Conservation (phyloP, 1,140 invertebrate species). For the Brachionus manjavacas region DNA sequence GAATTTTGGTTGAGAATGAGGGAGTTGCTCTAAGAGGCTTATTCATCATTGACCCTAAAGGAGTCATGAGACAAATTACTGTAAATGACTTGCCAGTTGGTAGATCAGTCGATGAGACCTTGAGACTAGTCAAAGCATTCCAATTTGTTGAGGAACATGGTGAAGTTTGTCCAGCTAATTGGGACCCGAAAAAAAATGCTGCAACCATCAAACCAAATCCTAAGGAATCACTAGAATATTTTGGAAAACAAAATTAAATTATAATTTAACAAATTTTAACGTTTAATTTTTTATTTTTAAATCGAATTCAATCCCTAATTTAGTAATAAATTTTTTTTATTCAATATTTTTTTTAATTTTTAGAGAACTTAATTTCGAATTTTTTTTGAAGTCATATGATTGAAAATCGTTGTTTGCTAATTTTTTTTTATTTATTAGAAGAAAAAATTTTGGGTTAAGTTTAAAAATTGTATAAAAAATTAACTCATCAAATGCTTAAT, state of each 20-base stretch:
- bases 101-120: conserved; percentile 78
- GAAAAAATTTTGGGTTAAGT: background rate
- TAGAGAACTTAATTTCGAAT: background rate
- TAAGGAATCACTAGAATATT: conserved; percentile 54
- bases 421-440: background rate
- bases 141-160: conserved; percentile 85
- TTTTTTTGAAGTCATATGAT: too few relatives aligned
- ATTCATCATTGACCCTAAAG: conserved; percentile 67
- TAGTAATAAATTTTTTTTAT: background rate
- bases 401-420: too few relatives aligned
- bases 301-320: background rate
- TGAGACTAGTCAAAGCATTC: conserved; percentile 84
- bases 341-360: background rate
- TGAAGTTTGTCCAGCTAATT: conserved; percentile 63
- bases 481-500: background rate
- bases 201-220: conserved; percentile 56
- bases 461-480: too few relatives aligned
- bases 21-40: conserved; percentile 74
- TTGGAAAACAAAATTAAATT: conserved; percentile 49
- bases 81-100: conserved; percentile 69
- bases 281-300: background rate
- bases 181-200: conserved; percentile 41
- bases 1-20: conserved; percentile 74
- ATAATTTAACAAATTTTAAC: background rate
- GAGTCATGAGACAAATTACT: conserved; percentile 66